Conservation (phyloP, 2,888 invertebrate species). For the Eilema sororculum region DNA sequence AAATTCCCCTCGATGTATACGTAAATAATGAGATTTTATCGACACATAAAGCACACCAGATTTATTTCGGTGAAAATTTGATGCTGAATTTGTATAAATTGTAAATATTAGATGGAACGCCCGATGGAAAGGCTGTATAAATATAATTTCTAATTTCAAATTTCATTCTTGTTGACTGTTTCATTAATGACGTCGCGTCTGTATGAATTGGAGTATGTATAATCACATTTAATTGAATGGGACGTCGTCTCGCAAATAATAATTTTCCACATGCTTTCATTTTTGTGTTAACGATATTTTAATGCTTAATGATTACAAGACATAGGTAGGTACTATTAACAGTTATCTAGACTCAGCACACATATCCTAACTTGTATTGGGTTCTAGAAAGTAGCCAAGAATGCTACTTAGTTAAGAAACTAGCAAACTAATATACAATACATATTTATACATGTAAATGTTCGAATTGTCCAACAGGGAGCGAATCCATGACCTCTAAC, state of each 20-base stretch:
- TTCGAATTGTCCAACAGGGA: neutral
- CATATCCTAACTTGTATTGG: neutral
- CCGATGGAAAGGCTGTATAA: conserved; percentile 48
- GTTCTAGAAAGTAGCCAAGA: neutral
- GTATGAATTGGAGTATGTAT: neutral
- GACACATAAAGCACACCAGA: conserved; percentile 27
- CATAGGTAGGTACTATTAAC: neutral
- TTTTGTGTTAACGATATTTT: neutral
- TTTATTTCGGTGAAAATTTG: conserved; percentile 49
- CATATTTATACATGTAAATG: neutral
- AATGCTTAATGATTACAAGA: neutral
- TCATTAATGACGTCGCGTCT: neutral
- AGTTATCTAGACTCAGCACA: too few relatives aligned
- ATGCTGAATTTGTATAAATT: conserved; percentile 56
- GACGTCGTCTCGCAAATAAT: neutral
- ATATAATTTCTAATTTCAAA: conserved; percentile 53
- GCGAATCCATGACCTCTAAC: neutral
- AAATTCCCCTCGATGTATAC: conserved; percentile 29
- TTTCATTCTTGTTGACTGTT: conserved; percentile 28
- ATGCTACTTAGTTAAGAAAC: too few relatives aligned
- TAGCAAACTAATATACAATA: neutral
- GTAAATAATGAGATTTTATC: conserved; percentile 39
- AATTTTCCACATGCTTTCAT: neutral
- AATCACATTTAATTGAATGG: neutral
- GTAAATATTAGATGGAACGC: conserved; percentile 63